Percentiles rank a stretch among this genome's conserved stretches.
Evolutionary conservation across 1,140 invertebrate species (phyloP).

Genomic region (Latrodectus geometricus): DNA sequence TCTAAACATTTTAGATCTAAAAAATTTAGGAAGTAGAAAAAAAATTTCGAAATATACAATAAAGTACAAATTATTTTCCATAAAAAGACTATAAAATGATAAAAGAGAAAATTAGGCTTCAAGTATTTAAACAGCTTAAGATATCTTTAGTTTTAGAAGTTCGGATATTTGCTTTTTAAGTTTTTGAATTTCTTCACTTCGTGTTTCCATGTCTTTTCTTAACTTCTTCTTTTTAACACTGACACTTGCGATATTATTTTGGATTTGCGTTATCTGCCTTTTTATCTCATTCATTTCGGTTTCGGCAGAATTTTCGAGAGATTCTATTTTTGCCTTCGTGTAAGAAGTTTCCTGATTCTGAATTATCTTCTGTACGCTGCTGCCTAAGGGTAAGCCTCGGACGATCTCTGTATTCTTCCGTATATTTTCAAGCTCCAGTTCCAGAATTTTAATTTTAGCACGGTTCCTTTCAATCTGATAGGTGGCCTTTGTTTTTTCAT

Average conservation of each 20-base stretch:
- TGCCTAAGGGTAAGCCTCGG: background rate
- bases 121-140: too few species aligned
- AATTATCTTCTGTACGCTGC: constrained; percentile 17
- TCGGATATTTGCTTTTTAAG: constrained; percentile 32
- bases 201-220: constrained; percentile 3
- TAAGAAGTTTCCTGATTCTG: background rate
- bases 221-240: constrained; percentile 9
- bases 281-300: constrained; percentile 28
- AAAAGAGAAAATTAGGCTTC: too few species aligned
- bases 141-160: constrained; percentile 3
- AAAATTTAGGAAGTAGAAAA: too few species aligned
- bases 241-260: background rate
- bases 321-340: constrained; percentile 3
- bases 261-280: constrained; percentile 3
- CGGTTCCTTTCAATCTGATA: constrained; percentile 24
- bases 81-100: too few species aligned
- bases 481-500: background rate
- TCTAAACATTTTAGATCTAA: too few species aligned
- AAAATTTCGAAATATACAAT: too few species aligned
- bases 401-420: background rate
- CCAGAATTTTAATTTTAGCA: background rate
- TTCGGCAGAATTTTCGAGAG: background rate
- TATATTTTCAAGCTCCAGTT: background rate
- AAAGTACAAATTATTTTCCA: too few species aligned
- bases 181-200: constrained; percentile 20